Conservation (phyloP, 2,888 invertebrate species). For the Koerneria pararmatus region DNA sequence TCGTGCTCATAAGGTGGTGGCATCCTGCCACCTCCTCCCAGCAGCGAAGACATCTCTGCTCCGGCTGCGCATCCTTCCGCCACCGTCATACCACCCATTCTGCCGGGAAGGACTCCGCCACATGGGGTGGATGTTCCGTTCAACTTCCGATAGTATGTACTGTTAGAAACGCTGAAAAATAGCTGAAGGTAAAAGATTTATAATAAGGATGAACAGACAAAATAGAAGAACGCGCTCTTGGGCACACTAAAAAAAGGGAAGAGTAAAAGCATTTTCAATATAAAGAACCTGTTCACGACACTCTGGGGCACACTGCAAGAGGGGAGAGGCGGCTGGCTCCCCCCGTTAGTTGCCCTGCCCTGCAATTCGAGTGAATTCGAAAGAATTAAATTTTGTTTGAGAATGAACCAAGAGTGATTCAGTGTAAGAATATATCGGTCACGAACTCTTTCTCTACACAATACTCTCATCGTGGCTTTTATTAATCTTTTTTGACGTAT, state of each 20-base stretch:
- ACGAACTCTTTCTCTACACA: no score
- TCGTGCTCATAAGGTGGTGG: slow-evolving; percentile 36
- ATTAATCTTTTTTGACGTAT: no score
- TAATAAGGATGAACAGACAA: background rate
- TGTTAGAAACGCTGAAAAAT: slow-evolving; percentile 31
- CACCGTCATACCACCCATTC: slow-evolving; percentile 31
- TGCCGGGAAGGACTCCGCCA: no score
- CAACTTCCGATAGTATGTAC: slow-evolving; percentile 72
- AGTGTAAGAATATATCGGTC: background rate
- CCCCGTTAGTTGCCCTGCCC: no score
- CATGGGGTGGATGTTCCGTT: slow-evolving; percentile 66
- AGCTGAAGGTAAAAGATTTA: background rate
- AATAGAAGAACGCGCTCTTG: slow-evolving; percentile 27
- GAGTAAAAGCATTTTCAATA: background rate
- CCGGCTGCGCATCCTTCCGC: slow-evolving; percentile 60
- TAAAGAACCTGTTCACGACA: background rate
- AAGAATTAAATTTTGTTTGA: no score
- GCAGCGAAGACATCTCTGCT: slow-evolving; percentile 46
- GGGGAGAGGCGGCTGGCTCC: no score
- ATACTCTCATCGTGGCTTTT: no score
- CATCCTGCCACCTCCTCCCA: slow-evolving; percentile 66
- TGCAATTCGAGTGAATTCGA: no score
- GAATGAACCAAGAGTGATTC: no score
- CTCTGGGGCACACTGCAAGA: no score
- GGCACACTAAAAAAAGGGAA: slow-evolving; percentile 26